phyloP scores from a whole-genome alignment of 2,797 vertebrate genomes.

The Loris lydekkerianus region DNA sequence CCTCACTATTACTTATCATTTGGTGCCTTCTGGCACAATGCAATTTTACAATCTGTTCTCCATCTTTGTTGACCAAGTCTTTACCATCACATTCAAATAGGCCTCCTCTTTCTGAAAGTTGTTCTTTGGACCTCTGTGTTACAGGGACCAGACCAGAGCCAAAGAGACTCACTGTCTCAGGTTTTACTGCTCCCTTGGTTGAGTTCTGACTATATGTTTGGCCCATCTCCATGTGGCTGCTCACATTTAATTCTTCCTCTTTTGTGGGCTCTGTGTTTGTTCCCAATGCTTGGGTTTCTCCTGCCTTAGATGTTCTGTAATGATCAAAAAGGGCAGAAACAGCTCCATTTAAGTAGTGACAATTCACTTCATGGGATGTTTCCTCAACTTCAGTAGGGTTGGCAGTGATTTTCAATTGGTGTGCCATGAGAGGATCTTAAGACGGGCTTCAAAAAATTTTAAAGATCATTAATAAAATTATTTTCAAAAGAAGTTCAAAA shows the following conservation, averaged over 20 bases:
- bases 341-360: slow-evolving; percentile 93
- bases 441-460: too few relatives aligned
- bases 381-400: slow-evolving; percentile 83
- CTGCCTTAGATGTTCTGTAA: slow-evolving; percentile 65
- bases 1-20: slow-evolving; percentile 45
- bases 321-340: slow-evolving; percentile 88
- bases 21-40: slow-evolving; percentile 45
- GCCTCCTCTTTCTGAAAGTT: not conserved
- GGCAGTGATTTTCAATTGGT: too few relatives aligned
- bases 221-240: slow-evolving; percentile 67
- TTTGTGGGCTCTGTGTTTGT: slow-evolving; percentile 23
- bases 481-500: too few relatives aligned
- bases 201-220: not conserved
- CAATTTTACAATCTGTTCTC: slow-evolving; percentile 70
- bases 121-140: slow-evolving; percentile 72
- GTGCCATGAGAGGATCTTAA: too few relatives aligned
- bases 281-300: not conserved
- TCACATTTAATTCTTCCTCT: slow-evolving; percentile 85
- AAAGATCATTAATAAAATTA: too few relatives aligned
- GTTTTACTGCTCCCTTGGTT: not conserved
- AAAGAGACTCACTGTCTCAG: slow-evolving; percentile 85
- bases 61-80: slow-evolving; percentile 67
- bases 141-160: slow-evolving; percentile 93
- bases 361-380: slow-evolving; percentile 93
- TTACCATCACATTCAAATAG: not conserved